Base-by-base conservation (phyloP, 2,113 vertebrate genomes). In the Scortum barcoo region DNA sequence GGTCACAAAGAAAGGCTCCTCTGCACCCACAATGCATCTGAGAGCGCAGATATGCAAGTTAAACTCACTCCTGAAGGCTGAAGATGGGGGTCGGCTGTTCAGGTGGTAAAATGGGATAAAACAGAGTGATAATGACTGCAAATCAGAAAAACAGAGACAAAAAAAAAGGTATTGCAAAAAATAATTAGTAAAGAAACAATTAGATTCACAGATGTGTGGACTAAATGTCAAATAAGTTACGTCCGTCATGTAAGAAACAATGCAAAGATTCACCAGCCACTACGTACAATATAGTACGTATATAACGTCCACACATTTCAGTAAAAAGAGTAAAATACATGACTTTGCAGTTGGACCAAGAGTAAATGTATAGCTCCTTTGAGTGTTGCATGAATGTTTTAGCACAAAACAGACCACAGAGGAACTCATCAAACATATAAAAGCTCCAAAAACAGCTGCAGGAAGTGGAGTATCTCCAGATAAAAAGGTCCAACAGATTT, bases 11-110 rank as follows among this genome's bases (percentile, higher is more conserved):
- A 46, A 68, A 3, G 48, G 30, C 22, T 62, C 28, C 22, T 28
- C 28, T 51, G 44, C n/a, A 20, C 28, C 58, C 63, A 40, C 22
- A 71, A 22, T 36, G 24, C 1, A 20, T 54, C 13, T 46, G 44
- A 72, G 44, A 11, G 33, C 58, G 53, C 61, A 65, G 60, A 11
- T 54, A 14, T n/a, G 33, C 1, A 19, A 51, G 72, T 14, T n/a
- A 17, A 74, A 74, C 48, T 53, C 72, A 74, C 54, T 73, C 17
- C 65, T 67, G 42, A 50, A 20, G 28, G 17, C 2, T 46, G 40
- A 72, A 73, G 19, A 24, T 7, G 1, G 56, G 2, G 57, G 3
- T 1, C 4, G 56, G 28, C 20, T 3, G 20, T 2, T 36, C n/a
- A n/a, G n/a, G n/a, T n/a, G n/a, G n/a, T n/a, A n/a, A n/a, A n/a